Evolutionary conservation across 1,140 invertebrate species (phyloP).

Genomic region (Acromyrmex echinatior): DNA sequence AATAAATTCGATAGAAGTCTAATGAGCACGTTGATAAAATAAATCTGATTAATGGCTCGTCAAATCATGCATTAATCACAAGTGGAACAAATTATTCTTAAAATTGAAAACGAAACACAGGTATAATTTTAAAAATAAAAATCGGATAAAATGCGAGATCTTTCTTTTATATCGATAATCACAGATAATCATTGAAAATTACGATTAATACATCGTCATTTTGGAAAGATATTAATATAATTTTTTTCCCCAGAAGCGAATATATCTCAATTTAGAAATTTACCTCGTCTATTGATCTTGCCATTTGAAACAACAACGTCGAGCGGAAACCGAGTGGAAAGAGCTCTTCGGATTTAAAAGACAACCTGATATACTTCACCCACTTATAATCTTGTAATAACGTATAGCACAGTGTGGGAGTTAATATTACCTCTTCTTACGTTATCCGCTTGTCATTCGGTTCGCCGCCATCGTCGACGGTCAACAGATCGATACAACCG

Average conservation of each 20-base stretch:
- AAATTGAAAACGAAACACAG: neutral
- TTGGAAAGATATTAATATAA: neutral
- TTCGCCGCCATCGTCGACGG: constrained; percentile 16
- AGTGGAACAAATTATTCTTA: neutral
- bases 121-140: neutral
- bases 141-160: neutral
- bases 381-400: constrained; percentile 22
- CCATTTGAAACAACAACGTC: constrained; percentile 33
- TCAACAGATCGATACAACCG: constrained; percentile 55
- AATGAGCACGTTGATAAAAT: neutral
- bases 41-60: neutral
- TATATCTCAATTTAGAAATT: constrained; percentile 16
- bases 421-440: constrained; percentile 35
- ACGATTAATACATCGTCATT: neutral
- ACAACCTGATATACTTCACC: constrained; percentile 14
- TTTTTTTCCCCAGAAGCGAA: neutral
- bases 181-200: neutral
- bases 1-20: too few species aligned
- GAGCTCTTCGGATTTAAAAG: constrained; percentile 28
- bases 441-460: constrained; percentile 42
- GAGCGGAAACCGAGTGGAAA: neutral
- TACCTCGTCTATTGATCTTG: constrained; percentile 14
- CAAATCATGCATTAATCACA: neutral
- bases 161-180: neutral
- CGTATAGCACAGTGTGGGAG: neutral